phyloP scores from a whole-genome alignment of 2,888 invertebrate species.

The Eupsilia transversa region DNA sequence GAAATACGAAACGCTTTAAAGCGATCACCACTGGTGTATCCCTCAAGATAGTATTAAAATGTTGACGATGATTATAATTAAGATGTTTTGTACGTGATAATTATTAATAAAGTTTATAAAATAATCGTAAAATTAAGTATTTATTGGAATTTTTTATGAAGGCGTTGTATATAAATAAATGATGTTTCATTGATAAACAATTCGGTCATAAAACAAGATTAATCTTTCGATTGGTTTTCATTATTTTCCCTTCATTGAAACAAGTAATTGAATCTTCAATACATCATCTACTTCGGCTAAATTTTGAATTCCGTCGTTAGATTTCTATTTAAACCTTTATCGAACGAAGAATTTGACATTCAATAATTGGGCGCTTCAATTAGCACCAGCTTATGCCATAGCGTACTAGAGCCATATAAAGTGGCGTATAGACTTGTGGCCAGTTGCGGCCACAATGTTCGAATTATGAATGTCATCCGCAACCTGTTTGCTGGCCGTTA shows the following conservation, averaged over 20 bases:
- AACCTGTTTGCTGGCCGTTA: conserved; percentile 12
- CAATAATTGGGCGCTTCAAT: not conserved
- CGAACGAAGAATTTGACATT: not conserved
- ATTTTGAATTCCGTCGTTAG: not conserved
- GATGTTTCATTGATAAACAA: conserved; percentile 25
- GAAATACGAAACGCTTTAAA: not conserved
- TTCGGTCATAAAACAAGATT: conserved; percentile 1
- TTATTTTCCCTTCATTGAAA: not conserved
- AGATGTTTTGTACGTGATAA: conserved; percentile 34
- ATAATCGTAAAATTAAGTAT: conserved; percentile 42
- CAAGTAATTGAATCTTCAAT: not conserved
- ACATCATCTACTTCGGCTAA: not conserved
- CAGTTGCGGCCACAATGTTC: conserved; percentile 6
- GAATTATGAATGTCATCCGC: conserved; percentile 23
- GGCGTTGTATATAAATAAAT: not conserved
- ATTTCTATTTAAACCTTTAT: not conserved
- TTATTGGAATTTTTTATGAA: conserved; percentile 34
- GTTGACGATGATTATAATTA: conserved; percentile 10
- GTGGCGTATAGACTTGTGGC: conserved; percentile 13
- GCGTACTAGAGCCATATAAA: not conserved
- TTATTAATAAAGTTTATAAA: conserved; percentile 9
- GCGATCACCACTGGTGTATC: too few relatives aligned
- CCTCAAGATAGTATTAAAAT: not conserved
- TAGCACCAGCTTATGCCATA: not conserved
- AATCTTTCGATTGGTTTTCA: not conserved